phyloP scores from a whole-genome alignment of 2,797 vertebrate genomes.

The Dallia pectoralis region DNA sequence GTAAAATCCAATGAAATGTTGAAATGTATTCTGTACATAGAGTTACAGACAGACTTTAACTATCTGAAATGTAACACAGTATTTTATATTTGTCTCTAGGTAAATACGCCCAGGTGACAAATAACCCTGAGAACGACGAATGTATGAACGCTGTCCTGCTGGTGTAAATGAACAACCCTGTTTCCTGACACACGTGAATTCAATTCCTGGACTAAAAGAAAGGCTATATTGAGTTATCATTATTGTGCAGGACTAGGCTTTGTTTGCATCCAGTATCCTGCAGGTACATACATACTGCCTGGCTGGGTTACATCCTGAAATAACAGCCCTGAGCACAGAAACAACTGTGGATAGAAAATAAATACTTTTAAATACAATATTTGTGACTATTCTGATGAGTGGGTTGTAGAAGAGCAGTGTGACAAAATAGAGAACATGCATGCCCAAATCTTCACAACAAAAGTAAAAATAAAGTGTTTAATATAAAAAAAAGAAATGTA shows the following conservation, averaged over 20 bases:
- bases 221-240: neutral
- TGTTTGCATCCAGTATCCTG: neutral
- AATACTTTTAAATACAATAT: neutral
- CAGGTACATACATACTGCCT: constrained; percentile 45
- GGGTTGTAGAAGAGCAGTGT: neutral
- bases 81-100: constrained; percentile 62
- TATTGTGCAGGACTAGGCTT: neutral
- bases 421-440: too few species aligned
- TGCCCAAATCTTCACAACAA: too few species aligned
- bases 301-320: neutral
- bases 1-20: too few species aligned
- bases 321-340: constrained; percentile 3
- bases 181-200: neutral
- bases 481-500: too few species aligned
- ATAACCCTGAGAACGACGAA: constrained; percentile 97
- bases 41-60: neutral
- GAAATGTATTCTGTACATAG: too few species aligned
- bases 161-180: constrained; percentile 75
- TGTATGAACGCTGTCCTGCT: constrained; percentile 95
- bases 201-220: neutral
- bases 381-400: neutral
- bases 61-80: neutral
- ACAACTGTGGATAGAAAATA: neutral
- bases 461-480: too few species aligned
- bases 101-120: constrained; percentile 98